phyloP scores from a whole-genome alignment of 2,888 invertebrate species.

The Scaptodrosophila latifasciaeformis region DNA sequence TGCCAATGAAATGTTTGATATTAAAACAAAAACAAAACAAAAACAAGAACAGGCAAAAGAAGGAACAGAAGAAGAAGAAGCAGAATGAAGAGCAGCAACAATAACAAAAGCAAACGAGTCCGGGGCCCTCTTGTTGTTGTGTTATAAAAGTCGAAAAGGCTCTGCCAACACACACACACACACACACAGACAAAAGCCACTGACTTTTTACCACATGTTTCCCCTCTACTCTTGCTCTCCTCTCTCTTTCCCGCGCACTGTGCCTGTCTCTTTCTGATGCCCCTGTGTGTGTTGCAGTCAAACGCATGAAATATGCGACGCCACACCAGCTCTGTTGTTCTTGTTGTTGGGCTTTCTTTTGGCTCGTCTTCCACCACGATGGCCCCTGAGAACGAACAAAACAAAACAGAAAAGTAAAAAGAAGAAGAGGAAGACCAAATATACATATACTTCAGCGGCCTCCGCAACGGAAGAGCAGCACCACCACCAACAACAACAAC shows the following conservation, averaged over 20 bases:
- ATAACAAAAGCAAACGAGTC: not conserved
- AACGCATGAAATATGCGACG: slow-evolving; percentile 1
- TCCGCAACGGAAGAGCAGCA: not conserved
- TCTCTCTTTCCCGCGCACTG: no score
- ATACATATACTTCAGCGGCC: no score
- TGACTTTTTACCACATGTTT: no score
- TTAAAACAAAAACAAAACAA: not conserved
- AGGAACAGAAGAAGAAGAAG: not conserved
- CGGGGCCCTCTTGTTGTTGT: no score
- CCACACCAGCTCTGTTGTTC: no score
- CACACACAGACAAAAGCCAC: no score
- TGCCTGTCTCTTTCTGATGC: not conserved
- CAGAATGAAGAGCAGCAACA: not conserved
- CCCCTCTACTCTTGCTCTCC: no score
- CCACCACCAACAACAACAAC: no score
- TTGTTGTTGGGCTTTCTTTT: not conserved
- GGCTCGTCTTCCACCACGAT: not conserved
- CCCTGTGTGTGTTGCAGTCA: not conserved
- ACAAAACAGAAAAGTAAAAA: slow-evolving; percentile 1
- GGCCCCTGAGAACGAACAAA: not conserved
- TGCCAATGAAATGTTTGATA: slow-evolving; percentile 2
- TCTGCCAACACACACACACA: not conserved
- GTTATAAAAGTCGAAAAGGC: no score
- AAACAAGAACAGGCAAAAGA: not conserved
- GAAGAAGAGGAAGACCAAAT: no score